Conservation (phyloP, 2,797 vertebrate species). For the Sylvilagus floridanus region DNA sequence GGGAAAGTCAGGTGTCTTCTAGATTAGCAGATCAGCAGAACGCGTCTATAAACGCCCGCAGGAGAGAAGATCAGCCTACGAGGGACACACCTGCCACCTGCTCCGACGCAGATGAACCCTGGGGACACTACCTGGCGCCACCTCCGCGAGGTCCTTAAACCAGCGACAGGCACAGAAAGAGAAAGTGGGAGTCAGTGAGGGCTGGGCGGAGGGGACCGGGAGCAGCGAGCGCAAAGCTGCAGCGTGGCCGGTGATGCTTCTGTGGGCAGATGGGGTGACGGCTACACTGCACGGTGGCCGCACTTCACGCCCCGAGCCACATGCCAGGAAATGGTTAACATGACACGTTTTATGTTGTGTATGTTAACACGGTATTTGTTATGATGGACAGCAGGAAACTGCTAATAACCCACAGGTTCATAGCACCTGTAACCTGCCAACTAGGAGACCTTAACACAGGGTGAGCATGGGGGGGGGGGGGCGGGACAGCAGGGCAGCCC, state of each 20-base stretch:
- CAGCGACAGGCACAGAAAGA: neutral
- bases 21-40: neutral
- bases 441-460: neutral
- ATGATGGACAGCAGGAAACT: neutral
- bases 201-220: no score
- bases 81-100: neutral
- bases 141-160: neutral
- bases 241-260: neutral
- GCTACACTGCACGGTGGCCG: fast-evolving
- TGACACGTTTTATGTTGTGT: neutral
- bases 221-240: neutral
- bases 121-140: neutral
- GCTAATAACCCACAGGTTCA: neutral
- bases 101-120: neutral
- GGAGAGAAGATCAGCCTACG: neutral
- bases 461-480: no score
- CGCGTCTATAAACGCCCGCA: no score
- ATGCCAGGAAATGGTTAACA: neutral
- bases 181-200: neutral
- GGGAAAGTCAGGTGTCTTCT: neutral
- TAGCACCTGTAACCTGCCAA: neutral
- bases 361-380: neutral
- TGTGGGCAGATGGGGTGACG: neutral
- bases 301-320: neutral
- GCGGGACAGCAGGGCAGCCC: neutral